These are phyloP conservation scores for Aix galericulata DNA, from an alignment of 2,113 vertebrate species.

Conservation along the genomic window DNA sequence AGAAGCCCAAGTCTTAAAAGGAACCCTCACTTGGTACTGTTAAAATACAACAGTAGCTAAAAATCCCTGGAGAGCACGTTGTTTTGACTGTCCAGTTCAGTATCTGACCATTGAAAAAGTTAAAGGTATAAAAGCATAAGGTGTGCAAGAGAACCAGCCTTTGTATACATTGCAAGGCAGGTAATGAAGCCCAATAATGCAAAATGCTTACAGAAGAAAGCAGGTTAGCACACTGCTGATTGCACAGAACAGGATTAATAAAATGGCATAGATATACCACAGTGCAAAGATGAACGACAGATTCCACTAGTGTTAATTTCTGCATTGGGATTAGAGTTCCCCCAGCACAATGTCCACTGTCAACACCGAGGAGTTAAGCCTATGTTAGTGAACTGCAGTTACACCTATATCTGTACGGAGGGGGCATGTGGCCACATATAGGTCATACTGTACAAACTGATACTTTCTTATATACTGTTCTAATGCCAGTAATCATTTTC, in stretches of 20 bases:
- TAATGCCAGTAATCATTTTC: constrained; percentile 86
- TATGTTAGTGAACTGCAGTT: constrained; percentile 33
- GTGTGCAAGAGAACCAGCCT: constrained; percentile 73
- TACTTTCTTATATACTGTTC: constrained; percentile 79
- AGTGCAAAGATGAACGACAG: constrained; percentile 60
- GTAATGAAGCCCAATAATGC: constrained; percentile 69
- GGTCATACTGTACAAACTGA: constrained; percentile 84
- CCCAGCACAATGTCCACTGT: not conserved
- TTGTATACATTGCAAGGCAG: constrained; percentile 61
- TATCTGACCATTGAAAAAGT: constrained; percentile 52
- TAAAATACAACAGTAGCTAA: constrained; percentile 70
- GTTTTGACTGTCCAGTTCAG: constrained; percentile 52
- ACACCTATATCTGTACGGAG: constrained; percentile 19
- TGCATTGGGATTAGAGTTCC: not conserved
- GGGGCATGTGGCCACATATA: constrained; percentile 65
- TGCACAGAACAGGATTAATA: constrained; percentile 62
- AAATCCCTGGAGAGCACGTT: constrained; percentile 69
- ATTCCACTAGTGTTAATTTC: constrained; percentile 69
- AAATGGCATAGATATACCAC: constrained; percentile 50
- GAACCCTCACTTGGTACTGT: constrained; percentile 43
- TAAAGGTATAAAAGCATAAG: constrained; percentile 71
- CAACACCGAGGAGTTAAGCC: constrained; percentile 45
- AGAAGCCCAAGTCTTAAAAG: not conserved
- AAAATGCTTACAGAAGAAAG: constrained; percentile 63
- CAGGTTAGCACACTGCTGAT: constrained; percentile 63